Conservation (phyloP, 2,113 vertebrate genomes). For the Oxygymnocypris stewartii region DNA sequence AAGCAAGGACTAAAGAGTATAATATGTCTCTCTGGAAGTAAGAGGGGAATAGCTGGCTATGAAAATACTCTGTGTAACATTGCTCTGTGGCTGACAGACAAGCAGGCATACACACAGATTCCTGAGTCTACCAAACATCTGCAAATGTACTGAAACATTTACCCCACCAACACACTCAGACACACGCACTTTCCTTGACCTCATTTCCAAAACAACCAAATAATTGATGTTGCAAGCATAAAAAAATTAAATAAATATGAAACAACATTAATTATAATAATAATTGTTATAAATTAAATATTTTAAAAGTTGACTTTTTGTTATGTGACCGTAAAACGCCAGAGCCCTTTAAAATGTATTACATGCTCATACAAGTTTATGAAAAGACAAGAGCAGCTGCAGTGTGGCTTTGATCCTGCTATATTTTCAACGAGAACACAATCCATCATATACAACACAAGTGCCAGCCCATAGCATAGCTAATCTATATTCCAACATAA, state of each 20-base stretch:
- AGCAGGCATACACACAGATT: neutral
- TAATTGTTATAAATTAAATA: neutral
- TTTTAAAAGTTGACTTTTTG: neutral
- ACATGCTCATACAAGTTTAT: conserved; percentile 7
- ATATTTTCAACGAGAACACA: conserved; percentile 17
- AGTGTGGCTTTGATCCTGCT: conserved; percentile 32
- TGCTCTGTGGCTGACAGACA: conserved; percentile 10
- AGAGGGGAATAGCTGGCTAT: neutral
- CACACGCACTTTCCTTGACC: neutral
- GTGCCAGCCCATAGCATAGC: neutral
- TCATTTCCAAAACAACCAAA: neutral
- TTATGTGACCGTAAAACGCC: neutral
- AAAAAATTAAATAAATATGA: neutral
- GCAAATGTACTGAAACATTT: conserved; percentile 9
- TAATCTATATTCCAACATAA: conserved; percentile 20
- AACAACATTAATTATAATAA: neutral
- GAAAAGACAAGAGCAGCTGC: conserved; percentile 37
- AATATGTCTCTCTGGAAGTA: neutral
- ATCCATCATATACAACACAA: conserved; percentile 1
- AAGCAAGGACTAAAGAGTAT: neutral
- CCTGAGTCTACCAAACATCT: no score
- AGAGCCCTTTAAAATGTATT: neutral
- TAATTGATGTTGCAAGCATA: neutral
- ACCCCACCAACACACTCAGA: neutral
- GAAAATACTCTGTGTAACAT: no score